phyloP scores from a whole-genome alignment of 2,797 vertebrate species.

The Cirrhinus molitorella region DNA sequence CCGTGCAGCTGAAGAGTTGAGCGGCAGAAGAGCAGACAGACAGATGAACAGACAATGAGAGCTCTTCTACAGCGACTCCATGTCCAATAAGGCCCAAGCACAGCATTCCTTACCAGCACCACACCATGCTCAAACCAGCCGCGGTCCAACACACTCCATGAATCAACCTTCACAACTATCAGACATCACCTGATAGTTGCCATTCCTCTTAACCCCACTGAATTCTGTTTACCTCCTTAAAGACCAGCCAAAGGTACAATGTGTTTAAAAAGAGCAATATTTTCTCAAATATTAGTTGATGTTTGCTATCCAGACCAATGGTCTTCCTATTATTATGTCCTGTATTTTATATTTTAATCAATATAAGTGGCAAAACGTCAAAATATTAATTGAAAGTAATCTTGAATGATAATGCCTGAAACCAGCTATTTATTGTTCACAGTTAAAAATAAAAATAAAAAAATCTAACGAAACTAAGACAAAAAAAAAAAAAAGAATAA shows the following conservation, averaged over 20 bases:
- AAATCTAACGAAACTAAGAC: too few relatives aligned
- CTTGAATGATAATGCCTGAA: too few relatives aligned
- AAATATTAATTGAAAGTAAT: too few relatives aligned
- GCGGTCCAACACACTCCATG: neutral
- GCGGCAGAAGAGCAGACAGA: slow-evolving; percentile 79
- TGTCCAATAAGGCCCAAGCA: slow-evolving; percentile 53
- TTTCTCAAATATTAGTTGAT: neutral
- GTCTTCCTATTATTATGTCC: neutral
- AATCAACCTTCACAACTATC: neutral
- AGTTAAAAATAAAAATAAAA: too few relatives aligned
- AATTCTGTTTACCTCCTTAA: neutral
- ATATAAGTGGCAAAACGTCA: too few relatives aligned
- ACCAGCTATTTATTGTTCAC: too few relatives aligned
- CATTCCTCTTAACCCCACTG: neutral
- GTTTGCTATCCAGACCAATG: neutral
- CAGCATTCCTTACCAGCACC: slow-evolving; percentile 48
- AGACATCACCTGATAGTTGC: neutral
- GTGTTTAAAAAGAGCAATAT: neutral
- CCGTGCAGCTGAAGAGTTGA: slow-evolving; percentile 68
- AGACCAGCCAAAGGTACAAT: neutral
- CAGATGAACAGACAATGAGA: slow-evolving; percentile 71
- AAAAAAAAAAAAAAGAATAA: too few relatives aligned
- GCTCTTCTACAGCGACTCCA: slow-evolving; percentile 59
- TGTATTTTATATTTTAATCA: neutral
- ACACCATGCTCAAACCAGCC: slow-evolving; percentile 52